Evolutionary conservation across 2,888 invertebrate species (phyloP).

Genomic region (Acrobasis suavella): DNA sequence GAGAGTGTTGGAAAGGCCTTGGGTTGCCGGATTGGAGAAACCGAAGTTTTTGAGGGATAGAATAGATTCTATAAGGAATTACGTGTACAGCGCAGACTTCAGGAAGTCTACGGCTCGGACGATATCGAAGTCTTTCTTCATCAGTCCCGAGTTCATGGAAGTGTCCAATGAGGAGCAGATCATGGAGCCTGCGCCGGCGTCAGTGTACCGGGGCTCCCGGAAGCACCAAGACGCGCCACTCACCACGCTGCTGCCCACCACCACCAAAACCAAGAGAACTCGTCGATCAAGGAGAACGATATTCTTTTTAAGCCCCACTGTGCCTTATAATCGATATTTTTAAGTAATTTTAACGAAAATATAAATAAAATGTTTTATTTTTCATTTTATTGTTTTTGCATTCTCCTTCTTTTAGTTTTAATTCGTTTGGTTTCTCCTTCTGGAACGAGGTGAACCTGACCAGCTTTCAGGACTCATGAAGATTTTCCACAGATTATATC

Average conservation of each 20-base stretch:
- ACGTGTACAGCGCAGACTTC: slow-evolving; percentile 40
- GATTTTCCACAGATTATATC: too few relatives aligned
- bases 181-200: neutral
- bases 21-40: slow-evolving; percentile 34
- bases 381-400: slow-evolving; percentile 1
- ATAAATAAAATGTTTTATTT: slow-evolving; percentile 18
- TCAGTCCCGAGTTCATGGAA: slow-evolving; percentile 13
- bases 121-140: slow-evolving; percentile 18
- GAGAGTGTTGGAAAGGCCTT: neutral
- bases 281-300: slow-evolving; percentile 53
- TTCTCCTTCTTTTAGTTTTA: too few relatives aligned
- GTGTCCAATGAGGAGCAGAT: slow-evolving; percentile 9
- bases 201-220: neutral
- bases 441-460: too few relatives aligned
- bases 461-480: too few relatives aligned
- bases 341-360: slow-evolving; percentile 39
- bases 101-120: slow-evolving; percentile 28
- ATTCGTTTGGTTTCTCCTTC: too few relatives aligned
- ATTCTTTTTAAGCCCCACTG: slow-evolving; percentile 69
- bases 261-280: slow-evolving; percentile 31
- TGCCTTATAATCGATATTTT: slow-evolving; percentile 58
- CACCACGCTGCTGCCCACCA: slow-evolving; percentile 23
- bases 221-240: neutral
- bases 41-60: slow-evolving; percentile 47
- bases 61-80: slow-evolving; percentile 46